Percentiles rank a stretch among this genome's conserved stretches.
Conservation (phyloP, 2,888 invertebrate species). For the Acanthosepion esculentum region DNA sequence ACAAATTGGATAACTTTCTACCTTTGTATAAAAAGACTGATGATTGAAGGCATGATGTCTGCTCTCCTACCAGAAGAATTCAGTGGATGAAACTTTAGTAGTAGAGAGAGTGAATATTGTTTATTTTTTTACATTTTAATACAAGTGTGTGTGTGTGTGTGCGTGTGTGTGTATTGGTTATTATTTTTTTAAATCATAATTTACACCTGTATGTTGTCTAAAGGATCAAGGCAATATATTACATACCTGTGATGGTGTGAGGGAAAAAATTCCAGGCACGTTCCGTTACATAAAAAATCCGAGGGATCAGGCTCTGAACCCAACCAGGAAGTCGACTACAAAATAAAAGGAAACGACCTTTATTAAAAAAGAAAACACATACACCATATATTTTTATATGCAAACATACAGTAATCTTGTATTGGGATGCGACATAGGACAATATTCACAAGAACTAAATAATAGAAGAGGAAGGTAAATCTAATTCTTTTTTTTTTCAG, state of each 20-base stretch:
- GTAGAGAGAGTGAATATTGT: too few species aligned
- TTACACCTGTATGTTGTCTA: not conserved
- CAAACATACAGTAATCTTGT: not conserved
- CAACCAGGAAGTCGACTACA: constrained; percentile 89
- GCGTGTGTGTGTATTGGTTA: not conserved
- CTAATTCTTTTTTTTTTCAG: too few species aligned
- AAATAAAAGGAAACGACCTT: constrained; percentile 46
- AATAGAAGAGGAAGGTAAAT: too few species aligned
- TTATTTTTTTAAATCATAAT: not conserved
- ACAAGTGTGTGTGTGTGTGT: too few species aligned
- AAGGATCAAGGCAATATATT: not conserved
- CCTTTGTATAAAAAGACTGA: too few species aligned
- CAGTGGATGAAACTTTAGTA: too few species aligned
- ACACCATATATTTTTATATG: not conserved
- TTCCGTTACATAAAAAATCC: constrained; percentile 93
- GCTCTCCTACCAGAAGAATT: too few species aligned
- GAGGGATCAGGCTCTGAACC: constrained; percentile 89
- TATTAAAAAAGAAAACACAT: not conserved
- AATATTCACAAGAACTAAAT: too few species aligned
- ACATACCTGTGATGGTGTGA: constrained; percentile 84
- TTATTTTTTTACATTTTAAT: too few species aligned
- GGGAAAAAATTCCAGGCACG: constrained; percentile 97
- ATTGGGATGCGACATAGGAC: too few species aligned
- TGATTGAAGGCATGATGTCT: too few species aligned
- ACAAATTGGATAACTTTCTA: too few species aligned